Base-by-base conservation (phyloP, 2,888 invertebrate genomes). In the Schrankia costaestrigalis region DNA sequence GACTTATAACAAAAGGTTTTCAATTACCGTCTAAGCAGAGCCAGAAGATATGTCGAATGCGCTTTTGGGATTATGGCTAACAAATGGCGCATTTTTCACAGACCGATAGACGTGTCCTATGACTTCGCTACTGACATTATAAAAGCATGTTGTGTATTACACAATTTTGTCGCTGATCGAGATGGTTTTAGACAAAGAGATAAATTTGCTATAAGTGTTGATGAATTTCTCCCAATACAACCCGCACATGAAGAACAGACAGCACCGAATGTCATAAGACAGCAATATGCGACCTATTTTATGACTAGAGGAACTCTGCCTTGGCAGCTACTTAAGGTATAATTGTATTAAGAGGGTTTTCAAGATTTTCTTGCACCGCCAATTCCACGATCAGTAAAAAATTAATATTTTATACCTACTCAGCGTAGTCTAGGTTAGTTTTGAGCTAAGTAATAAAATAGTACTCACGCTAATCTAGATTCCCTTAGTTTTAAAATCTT, bases 1-100 rank as follows among this genome's bases (percentile, higher is more conserved):
- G 44, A 30, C 18, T 46, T 25, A 32, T 48, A 41, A 48, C 14
- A 51, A 51, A 53, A 41, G 41, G 45, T 61, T 35, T 68, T 58
- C 38, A 63, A 67, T 39, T 63, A 64, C 46, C 40, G 63, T 31
- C 41, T 64, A 26, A 55, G 46, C 18, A 50, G 62, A 45, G 53
- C 62, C 15, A 31, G 63, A 37, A 43, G 49, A 35, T 21, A 51
- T 15, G 45, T 57, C 23, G 54, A 57, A 40, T 60, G 54, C 27
- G 42, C 41, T 11, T 51, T 51, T 43, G 48, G 51, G 11, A 43
- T 51, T 24, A 27, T 51, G 35, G 44, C 52, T 8, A 57, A 55
- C 36, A 53, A 56, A 41, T 51, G 53, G 55, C 40, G 55, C 14
- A 61, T 56, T 11, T 57, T 61, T 40, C 51, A 51, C 33, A 42